Conservation (phyloP, 53 echinoderm and acorn worm genomes). For the Paracentrotus lividus region DNA sequence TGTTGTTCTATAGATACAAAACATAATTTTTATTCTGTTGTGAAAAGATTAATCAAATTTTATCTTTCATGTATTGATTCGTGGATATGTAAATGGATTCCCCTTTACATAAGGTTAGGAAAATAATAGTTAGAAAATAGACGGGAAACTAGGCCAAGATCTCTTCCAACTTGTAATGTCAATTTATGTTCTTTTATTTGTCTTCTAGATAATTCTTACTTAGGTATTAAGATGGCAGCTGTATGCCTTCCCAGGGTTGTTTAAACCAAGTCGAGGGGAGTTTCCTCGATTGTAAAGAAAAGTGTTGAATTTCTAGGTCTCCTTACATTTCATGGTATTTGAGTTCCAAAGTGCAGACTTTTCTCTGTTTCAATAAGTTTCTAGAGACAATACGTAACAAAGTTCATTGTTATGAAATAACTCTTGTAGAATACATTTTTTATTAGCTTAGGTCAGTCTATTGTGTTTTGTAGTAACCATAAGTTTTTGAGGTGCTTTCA, state of each 20-base stretch:
- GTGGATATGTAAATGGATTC: neutral
- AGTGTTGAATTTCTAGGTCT: neutral
- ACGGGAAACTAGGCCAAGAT: neutral
- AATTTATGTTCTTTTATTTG: neutral
- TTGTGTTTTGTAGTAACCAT: too few relatives aligned
- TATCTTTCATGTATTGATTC: neutral
- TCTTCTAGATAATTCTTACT: neutral
- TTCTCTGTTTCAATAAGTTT: neutral
- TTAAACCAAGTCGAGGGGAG: constrained; percentile 7
- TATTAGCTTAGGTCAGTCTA: neutral
- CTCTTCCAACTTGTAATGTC: neutral
- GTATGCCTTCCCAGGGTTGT: too few relatives aligned
- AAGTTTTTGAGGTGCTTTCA: too few relatives aligned
- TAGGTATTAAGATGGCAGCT: neutral
- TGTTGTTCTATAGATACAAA: too few relatives aligned
- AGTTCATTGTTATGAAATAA: neutral
- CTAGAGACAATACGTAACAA: neutral
- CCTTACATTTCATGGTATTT: neutral
- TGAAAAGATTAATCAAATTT: too few relatives aligned
- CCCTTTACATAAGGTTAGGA: neutral
- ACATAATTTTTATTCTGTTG: too few relatives aligned
- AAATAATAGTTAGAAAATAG: neutral
- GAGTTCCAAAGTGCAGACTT: constrained; percentile 2
- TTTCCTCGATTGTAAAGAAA: neutral
- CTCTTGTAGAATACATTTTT: neutral